phyloP scores from a whole-genome alignment of 53 echinoderm and acorn worm species.

The Echinometra lucunter region DNA sequence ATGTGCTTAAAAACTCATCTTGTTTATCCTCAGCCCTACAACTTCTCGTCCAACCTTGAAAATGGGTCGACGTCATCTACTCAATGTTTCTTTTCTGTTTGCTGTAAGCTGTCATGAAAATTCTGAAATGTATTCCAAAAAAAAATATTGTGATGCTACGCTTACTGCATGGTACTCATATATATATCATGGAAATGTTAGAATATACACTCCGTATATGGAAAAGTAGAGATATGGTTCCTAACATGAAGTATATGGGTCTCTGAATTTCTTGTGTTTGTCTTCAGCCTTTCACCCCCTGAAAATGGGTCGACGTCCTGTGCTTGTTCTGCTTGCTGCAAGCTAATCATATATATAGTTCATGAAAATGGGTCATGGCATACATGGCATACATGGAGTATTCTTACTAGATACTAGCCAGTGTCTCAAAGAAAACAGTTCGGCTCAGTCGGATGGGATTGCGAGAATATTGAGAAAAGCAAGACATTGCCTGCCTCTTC shows the following conservation, averaged over 20 bases:
- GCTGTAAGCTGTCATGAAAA: neutral
- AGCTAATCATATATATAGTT: conserved; percentile 18
- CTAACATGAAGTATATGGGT: neutral
- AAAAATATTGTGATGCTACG: too few species aligned
- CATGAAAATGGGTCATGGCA: conserved; percentile 52
- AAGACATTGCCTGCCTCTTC: neutral
- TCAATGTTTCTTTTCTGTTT: neutral
- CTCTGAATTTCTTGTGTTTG: neutral
- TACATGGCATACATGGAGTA: conserved; percentile 33
- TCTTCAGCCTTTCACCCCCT: neutral
- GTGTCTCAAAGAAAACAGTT: conserved; percentile 23
- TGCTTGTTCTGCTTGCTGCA: neutral
- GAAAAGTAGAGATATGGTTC: neutral
- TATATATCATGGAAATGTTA: neutral
- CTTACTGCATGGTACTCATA: neutral
- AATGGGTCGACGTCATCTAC: neutral
- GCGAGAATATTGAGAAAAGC: neutral
- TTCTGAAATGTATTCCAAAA: neutral
- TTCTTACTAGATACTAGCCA: neutral
- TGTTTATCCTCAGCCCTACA: neutral
- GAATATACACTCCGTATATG: too few species aligned
- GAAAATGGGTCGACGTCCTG: neutral
- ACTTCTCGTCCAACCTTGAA: neutral
- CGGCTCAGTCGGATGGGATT: neutral
- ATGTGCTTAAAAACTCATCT: neutral